Evolutionary conservation across 2,888 invertebrate genomes (phyloP).

Genomic region (Carterocephalus palaemon): DNA sequence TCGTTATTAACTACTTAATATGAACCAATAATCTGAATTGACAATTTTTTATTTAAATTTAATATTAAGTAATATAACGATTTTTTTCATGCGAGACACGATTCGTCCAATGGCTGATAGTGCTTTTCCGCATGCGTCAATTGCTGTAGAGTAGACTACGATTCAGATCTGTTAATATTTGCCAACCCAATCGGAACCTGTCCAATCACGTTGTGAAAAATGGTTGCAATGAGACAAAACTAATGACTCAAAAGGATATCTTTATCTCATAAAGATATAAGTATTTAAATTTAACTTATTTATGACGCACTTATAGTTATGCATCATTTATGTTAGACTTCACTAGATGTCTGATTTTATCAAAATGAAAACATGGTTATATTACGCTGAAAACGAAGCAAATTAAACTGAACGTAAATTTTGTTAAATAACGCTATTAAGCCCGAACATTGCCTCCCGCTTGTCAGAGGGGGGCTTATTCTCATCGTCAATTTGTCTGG

Average conservation of each 20-base stretch:
- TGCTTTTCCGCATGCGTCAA: slow-evolving; percentile 58
- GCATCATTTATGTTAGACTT: too few relatives aligned
- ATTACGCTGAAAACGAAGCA: too few relatives aligned
- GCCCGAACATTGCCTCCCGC: slow-evolving; percentile 45
- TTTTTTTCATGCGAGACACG: slow-evolving; percentile 49
- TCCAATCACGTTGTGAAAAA: too few relatives aligned
- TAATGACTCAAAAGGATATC: background rate
- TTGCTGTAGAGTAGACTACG: slow-evolving; percentile 51
- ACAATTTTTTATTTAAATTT: background rate
- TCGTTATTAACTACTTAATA: too few relatives aligned
- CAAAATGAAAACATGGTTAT: too few relatives aligned
- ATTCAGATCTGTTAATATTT: slow-evolving; percentile 55
- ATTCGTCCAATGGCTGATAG: slow-evolving; percentile 57
- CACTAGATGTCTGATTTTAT: too few relatives aligned
- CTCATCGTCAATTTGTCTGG: slow-evolving; percentile 59
- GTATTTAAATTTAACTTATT: too few relatives aligned
- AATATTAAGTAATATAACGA: background rate
- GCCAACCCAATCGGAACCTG: slow-evolving; percentile 42
- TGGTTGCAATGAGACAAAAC: slow-evolving; percentile 33
- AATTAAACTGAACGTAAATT: slow-evolving; percentile 49
- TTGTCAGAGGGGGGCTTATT: slow-evolving; percentile 48
- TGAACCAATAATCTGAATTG: too few relatives aligned
- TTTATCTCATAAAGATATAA: background rate
- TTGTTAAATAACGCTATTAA: slow-evolving; percentile 58
- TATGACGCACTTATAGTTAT: too few relatives aligned